Percentiles rank a stretch among this genome's conserved stretches.
Evolutionary conservation across 1,140 invertebrate species (phyloP).

Genomic region (Drosophila malerkotliana): DNA sequence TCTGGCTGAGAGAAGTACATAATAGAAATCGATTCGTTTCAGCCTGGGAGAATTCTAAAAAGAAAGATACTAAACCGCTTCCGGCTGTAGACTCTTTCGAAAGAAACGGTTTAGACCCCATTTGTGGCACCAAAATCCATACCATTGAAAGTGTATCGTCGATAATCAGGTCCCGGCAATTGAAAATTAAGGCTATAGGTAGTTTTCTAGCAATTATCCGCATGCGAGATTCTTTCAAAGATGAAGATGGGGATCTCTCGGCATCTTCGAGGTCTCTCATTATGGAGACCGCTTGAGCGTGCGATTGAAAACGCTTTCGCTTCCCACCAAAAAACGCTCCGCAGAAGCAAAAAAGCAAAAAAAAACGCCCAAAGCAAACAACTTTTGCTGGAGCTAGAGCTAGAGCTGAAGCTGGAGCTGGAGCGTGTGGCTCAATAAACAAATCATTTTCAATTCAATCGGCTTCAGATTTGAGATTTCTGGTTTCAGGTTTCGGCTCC

Average conservation of each 20-base stretch:
- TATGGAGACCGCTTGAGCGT: conserved; percentile 63
- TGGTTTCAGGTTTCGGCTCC: conserved; percentile 31
- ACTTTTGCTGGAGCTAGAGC: background rate
- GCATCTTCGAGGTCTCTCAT: conserved; percentile 43
- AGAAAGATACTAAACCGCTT: conserved; percentile 4
- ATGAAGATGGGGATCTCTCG: conserved; percentile 11
- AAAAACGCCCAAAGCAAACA: conserved; percentile 22
- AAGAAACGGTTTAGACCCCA: no score
- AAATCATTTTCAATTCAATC: conserved; percentile 65
- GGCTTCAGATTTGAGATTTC: background rate
- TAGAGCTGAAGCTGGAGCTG: background rate
- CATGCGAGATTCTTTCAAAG: conserved; percentile 43
- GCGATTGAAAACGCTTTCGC: conserved; percentile 72
- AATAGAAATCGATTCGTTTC: conserved; percentile 29
- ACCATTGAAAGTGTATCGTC: conserved; percentile 3
- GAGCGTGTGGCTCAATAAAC: conserved; percentile 44
- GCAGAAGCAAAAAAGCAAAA: background rate
- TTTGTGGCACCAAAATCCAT: background rate
- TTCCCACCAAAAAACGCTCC: conserved; percentile 30
- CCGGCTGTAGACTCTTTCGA: background rate
- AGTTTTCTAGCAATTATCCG: conserved; percentile 40
- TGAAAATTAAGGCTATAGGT: conserved; percentile 38
- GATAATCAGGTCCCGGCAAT: conserved; percentile 44
- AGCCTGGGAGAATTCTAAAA: conserved; percentile 27
- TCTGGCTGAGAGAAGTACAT: no score